Evolutionary conservation across 2,888 invertebrate genomes (phyloP), one percentile per base, ranked within the genome.

Genomic region (Shargacucullia verbasci): DNA sequence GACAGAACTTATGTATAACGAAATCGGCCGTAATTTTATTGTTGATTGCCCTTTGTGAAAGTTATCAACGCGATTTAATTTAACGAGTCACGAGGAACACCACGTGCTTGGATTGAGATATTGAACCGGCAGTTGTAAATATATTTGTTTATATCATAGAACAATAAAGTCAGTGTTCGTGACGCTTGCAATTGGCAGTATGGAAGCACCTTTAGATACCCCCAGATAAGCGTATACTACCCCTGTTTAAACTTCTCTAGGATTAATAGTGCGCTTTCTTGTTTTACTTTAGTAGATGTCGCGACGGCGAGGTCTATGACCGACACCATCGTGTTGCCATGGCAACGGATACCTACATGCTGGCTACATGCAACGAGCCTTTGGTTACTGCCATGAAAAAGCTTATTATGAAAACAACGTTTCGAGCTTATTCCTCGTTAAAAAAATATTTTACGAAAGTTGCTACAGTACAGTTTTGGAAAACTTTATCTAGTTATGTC

Each of bases 281-380:
- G 85, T 88, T 89, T 86, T 83, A 83, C 85, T 87, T 85, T 84
- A 76, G 78, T 81, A 77, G 77, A 81, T 86, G 91, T 90, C 90
- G 87, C 88, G 88, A 85, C 87, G 81, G 59, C 75, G 84, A 86
- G 93, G 91, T 92, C 91, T 85, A 86, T 87, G 92, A 89, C 91
- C 92, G 88, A 87, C 86, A 87, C 87, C 85, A 81, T 85, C 74
- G 78, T 77, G 91, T 90, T 83, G 79, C 87, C 81, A 88, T 89
- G 78, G 85, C 83, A 83, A 92, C 90, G 83, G 73, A 83, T 87
- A 87, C 83, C 83, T 89, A 84, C 81, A 80, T 79, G 81, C 73
- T 64, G 70, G 73, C 74, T 79, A 79, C 80, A 83, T 81, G 79
- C 78, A 81, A 77, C 76, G 62, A 71, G 76, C 78, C 80, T 84